These are phyloP conservation scores for Pseudococcus viburni DNA, from an alignment of 2,888 invertebrate species.

Conservation along the genomic window DNA sequence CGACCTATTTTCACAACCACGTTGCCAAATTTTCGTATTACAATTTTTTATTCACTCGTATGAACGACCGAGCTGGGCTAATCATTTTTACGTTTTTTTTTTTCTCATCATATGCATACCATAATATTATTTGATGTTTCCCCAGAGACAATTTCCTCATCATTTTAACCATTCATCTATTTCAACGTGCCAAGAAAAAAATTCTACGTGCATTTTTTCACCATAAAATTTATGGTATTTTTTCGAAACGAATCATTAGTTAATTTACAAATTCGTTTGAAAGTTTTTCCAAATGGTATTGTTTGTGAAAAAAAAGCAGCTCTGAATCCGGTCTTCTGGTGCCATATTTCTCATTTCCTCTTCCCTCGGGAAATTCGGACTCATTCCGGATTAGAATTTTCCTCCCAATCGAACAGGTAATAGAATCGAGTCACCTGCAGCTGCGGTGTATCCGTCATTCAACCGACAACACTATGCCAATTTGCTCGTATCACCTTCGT, in stretches of 20 bases:
- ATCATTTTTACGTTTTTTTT: neutral
- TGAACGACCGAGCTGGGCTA: neutral
- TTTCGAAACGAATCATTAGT: too few species aligned
- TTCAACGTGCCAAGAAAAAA: too few species aligned
- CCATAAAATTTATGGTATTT: too few species aligned
- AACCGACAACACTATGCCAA: neutral
- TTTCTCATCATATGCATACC: neutral
- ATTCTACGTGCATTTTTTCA: too few species aligned
- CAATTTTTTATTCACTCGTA: neutral
- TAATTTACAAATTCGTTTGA: too few species aligned
- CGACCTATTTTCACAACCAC: neutral
- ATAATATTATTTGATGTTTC: neutral
- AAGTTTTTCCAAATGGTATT: neutral
- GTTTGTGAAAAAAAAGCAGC: neutral
- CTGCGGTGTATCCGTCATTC: neutral
- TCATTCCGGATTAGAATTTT: neutral
- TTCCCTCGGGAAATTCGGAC: neutral
- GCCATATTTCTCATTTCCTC: neutral
- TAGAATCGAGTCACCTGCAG: neutral
- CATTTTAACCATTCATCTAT: neutral
- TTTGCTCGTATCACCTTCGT: conserved; percentile 3
- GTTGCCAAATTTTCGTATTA: neutral
- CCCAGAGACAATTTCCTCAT: neutral
- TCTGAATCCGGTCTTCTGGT: neutral
- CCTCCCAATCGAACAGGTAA: neutral